These are phyloP conservation scores for Pelodytes ibericus DNA, from an alignment of 2,797 vertebrate genomes.

Conservation along the genomic window DNA sequence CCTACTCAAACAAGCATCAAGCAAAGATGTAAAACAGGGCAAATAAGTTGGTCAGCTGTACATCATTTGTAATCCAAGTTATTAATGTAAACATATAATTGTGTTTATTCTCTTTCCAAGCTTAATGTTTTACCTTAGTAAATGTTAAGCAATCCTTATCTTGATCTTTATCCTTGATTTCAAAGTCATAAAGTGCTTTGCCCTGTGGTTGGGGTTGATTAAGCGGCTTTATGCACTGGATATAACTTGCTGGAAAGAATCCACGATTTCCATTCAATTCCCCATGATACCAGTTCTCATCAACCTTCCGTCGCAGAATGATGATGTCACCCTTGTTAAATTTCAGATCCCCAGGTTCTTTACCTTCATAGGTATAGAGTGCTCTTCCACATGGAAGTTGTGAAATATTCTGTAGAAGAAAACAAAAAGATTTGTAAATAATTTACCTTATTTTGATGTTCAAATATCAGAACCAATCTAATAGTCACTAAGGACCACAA, in stretches of 20 bases:
- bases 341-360: constrained; percentile 94
- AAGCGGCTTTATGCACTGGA: constrained; percentile 90
- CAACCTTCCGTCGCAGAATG: constrained; percentile 90
- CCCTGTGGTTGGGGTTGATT: constrained; percentile 91
- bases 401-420: constrained; percentile 81
- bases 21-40: too few species aligned
- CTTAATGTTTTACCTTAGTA: constrained; percentile 83
- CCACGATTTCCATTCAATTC: constrained; percentile 92
- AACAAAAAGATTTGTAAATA: too few species aligned
- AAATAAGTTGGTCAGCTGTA: too few species aligned
- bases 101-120: too few species aligned
- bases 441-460: too few species aligned
- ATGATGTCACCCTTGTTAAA: constrained; percentile 96
- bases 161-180: constrained; percentile 97
- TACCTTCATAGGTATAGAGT: constrained; percentile 94
- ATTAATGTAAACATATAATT: too few species aligned
- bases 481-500: too few species aligned
- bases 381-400: constrained; percentile 93
- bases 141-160: constrained; percentile 98
- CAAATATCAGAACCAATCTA: too few species aligned
- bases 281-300: constrained; percentile 96
- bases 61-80: too few species aligned
- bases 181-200: constrained; percentile 97
- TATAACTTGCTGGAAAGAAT: constrained; percentile 93
- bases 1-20: too few species aligned